Percentiles rank a stretch among this genome's conserved stretches.
phyloP scores from a whole-genome alignment of 2,888 invertebrate species.

The Caenorhabditis zanzibari region DNA sequence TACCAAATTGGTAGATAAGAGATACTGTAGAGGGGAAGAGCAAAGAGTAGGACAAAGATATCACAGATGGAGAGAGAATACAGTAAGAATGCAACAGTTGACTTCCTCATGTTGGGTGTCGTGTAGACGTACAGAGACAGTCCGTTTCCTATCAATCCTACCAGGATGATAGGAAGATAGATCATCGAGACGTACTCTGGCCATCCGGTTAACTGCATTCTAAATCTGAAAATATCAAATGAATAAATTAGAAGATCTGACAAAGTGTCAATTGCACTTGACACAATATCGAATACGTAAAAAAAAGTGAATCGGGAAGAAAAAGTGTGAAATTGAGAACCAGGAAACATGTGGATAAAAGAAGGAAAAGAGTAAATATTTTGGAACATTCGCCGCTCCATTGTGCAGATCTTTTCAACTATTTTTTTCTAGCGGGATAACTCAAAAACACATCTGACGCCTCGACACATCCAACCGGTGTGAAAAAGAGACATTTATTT shows the following conservation, averaged over 20 bases:
- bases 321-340: background rate
- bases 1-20: constrained; percentile 57
- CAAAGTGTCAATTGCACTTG: constrained; percentile 39
- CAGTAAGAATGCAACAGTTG: constrained; percentile 62
- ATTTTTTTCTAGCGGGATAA: constrained; percentile 15
- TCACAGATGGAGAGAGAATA: constrained; percentile 63
- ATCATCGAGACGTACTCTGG: constrained; percentile 54
- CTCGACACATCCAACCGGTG: constrained; percentile 1
- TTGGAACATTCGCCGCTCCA: constrained; percentile 19
- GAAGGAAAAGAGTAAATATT: constrained; percentile 34
- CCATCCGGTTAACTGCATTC: constrained; percentile 60
- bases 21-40: constrained; percentile 53
- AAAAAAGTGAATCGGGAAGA: background rate
- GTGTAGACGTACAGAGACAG: constrained; percentile 63
- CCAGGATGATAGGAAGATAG: constrained; percentile 51
- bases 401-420: constrained; percentile 35
- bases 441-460: constrained; percentile 33
- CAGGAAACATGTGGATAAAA: constrained; percentile 30
- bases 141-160: constrained; percentile 59
- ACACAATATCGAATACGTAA: background rate
- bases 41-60: constrained; percentile 56
- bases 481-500: background rate
- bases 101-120: constrained; percentile 58
- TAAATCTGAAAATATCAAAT: constrained; percentile 28
- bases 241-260: background rate